phyloP scores from a whole-genome alignment of 2,797 vertebrate genomes.

The Neostethus bicornis region DNA sequence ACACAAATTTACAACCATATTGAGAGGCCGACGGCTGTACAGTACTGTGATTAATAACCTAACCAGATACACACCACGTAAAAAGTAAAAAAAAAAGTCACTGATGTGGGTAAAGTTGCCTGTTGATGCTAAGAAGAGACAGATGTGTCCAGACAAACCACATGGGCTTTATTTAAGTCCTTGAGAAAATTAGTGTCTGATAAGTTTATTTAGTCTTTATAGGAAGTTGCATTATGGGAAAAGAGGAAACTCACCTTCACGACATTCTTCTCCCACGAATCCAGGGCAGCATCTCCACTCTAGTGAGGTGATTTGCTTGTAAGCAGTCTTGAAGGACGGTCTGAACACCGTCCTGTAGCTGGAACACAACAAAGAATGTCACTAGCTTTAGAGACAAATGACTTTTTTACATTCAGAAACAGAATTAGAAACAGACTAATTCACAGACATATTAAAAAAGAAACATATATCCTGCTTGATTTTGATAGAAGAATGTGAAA shows the following conservation, averaged over 20 bases:
- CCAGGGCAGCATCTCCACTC: conserved; percentile 98
- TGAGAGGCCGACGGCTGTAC: conserved; percentile 37
- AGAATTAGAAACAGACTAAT: background rate
- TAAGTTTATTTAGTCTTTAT: conserved; percentile 7
- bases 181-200: conserved; percentile 16
- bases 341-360: conserved; percentile 95
- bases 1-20: conserved; percentile 48
- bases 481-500: background rate
- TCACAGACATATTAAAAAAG: background rate
- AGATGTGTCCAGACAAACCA: conserved; percentile 49
- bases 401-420: background rate
- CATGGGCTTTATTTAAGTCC: conserved; percentile 32
- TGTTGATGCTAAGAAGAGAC: conserved; percentile 48
- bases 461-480: background rate
- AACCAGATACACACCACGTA: conserved; percentile 38
- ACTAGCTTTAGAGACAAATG: background rate
- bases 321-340: conserved; percentile 89
- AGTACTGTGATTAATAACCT: conserved; percentile 36
- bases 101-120: conserved; percentile 55
- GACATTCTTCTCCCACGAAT: conserved; percentile 91
- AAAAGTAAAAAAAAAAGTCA: conserved; percentile 39
- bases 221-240: conserved; percentile 6
- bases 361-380: conserved; percentile 48
- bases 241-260: conserved; percentile 83
- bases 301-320: conserved; percentile 89